Evolutionary conservation across 1,140 invertebrate species (phyloP), one percentile per base, ranked within the genome.

Genomic region (Galleria mellonella): DNA sequence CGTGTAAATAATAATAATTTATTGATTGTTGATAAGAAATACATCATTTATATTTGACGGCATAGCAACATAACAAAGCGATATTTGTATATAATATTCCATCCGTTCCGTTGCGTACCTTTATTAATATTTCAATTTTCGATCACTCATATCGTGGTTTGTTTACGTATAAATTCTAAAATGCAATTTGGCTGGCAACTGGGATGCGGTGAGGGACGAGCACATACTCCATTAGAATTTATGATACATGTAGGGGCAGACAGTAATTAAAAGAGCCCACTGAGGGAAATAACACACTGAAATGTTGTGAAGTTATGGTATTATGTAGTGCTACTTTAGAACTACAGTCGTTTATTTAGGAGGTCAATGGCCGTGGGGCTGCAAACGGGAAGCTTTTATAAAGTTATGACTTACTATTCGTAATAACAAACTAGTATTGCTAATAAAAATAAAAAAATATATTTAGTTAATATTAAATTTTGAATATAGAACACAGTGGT

Each of bases 251-350:
- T 45, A 54, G 54, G 70, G 52, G 59, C 57, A 55, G 56, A 65
- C 56, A 58, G 61, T 76, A 76, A 76, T 76, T 76, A 76, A 73
- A 73, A 73, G 63, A 72, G 62, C 47, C 72, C 68, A 62, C 60
- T 52, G 68, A 67, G 72, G 62, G 64, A 68, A 64, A 67, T 62
- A 64, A 53, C 50, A 61, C 46, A 53, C 59, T 55, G 59, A 62
- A 66, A 68, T 64, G 62, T 55, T 62, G 46, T 43, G 52, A 72
- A 65, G 56, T 70, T 72, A 64, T 62, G 44, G 30, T 47, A 45
- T 30, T 39, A 50, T 43, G 35, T 47, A 45, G 46, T 48, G 48
- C 52, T 59, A 37, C 35, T 46, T 43, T 44, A 27, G 27, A 44
- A 44, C 42, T 50, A 9, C 32, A 43, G 33, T 41, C 29, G 15